Evolutionary conservation across 2,113 vertebrate genomes (phyloP), one percentile per base, ranked within the genome.

Genomic region (Lophius piscatorius): DNA sequence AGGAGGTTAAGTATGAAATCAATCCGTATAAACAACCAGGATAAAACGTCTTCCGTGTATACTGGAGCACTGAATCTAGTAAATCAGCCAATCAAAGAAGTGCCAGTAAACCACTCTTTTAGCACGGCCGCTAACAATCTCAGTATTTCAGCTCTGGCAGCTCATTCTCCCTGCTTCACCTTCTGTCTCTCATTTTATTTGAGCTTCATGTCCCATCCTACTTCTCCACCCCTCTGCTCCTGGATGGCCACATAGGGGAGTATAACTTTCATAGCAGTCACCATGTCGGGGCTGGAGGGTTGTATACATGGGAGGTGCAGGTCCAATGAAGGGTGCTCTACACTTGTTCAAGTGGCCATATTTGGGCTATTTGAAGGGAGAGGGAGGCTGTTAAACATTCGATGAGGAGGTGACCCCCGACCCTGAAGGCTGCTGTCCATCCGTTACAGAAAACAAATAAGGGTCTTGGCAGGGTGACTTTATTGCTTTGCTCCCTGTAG

Each of bases 1-100:
- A 50, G 10, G 63, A 67, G 74, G 74, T 85, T 89, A 85, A 88
- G 79, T 88, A 87, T 83, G 83, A 88, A 88, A 92, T 92, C 90
- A 91, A 91, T 91, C 69, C 13, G 44, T 81, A 89, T 90, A 86
- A 91, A 91, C 26, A 46, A 84, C 73, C 65, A 0, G 48, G 72
- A 86, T 89, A 78, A 80, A 90, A 76, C 68, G 63, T 71, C 69
- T 66, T 50, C 57, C 66, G 54, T 5, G 13, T 16, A 26, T 5
- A 0, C 33, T 21, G 0, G 26, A 54, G 39, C 36, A 58, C 55
- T 87, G 76, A 89, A 89, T 84, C 76, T 39, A 58, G 51, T 87
- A 78, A 89, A 89, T 84, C 76, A 86, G 50, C 78, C 88, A 79
- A 87, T 81, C 83, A 82, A 57, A 79, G 70, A 71, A 74, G 62